Conservation (phyloP, 2,888 invertebrate genomes). For the Dusona sp. region DNA sequence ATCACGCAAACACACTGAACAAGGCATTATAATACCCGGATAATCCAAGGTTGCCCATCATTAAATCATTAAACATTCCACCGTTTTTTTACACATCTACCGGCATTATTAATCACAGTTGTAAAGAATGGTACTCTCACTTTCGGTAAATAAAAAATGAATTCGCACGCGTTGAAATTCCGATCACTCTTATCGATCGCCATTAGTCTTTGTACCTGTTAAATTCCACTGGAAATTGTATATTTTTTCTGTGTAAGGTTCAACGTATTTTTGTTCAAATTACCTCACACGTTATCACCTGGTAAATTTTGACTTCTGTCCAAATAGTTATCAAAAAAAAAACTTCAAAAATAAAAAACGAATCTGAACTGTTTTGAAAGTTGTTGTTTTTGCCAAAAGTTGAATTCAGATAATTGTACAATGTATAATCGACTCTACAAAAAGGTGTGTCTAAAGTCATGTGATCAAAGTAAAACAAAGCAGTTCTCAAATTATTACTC, state of each 20-base stretch:
- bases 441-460: background rate
- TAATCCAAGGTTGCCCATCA: constrained; percentile 55
- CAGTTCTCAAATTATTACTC: background rate
- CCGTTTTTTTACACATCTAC: background rate
- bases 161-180: background rate
- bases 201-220: constrained; percentile 15
- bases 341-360: background rate
- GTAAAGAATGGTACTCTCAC: background rate
- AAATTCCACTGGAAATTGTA: background rate
- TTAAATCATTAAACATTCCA: constrained; percentile 56
- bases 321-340: background rate
- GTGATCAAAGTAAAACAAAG: background rate
- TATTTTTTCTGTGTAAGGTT: background rate
- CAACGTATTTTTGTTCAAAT: background rate
- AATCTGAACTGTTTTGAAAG: background rate
- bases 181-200: constrained; percentile 25
- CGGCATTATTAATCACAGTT: constrained; percentile 1
- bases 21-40: constrained; percentile 25
- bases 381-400: background rate
- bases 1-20: constrained; percentile 60
- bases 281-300: background rate
- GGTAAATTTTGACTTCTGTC: background rate
- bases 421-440: background rate
- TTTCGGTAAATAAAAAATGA: background rate
- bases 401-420: too few relatives aligned